Evolutionary conservation across 2,888 invertebrate species (phyloP).

Genomic region (Temnothorax unifasciatus): DNA sequence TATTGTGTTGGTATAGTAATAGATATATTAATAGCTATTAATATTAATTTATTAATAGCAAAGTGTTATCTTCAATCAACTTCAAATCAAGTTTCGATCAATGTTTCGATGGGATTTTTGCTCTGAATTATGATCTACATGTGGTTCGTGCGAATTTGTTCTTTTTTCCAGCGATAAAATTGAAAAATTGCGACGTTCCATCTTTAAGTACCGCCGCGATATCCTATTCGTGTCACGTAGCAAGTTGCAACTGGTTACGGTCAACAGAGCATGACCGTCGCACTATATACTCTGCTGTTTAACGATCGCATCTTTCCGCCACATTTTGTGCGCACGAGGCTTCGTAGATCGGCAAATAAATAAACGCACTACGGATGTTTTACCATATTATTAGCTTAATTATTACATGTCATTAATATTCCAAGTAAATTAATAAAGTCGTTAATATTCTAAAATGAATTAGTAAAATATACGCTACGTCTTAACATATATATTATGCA

Average conservation of each 20-base stretch:
- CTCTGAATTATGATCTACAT: not conserved
- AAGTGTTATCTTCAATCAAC: not conserved
- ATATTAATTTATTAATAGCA: not conserved
- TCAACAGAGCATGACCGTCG: constrained; percentile 45
- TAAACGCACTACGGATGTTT: not conserved
- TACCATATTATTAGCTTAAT: constrained; percentile 2
- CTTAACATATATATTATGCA: not conserved
- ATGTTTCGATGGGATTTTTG: not conserved
- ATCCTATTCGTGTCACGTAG: constrained; percentile 35
- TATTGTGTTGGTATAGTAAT: not conserved
- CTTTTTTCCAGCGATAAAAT: constrained; percentile 13
- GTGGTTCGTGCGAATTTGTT: not conserved
- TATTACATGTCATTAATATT: not conserved
- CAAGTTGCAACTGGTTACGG: constrained; percentile 36
- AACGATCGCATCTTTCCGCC: constrained; percentile 40
- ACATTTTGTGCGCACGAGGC: constrained; percentile 1
- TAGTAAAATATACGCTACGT: not conserved
- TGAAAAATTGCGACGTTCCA: constrained; percentile 5
- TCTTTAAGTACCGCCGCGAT: constrained; percentile 5
- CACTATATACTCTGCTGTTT: constrained; percentile 36
- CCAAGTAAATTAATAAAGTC: not conserved
- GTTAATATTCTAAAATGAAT: constrained; percentile 7
- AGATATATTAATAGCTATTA: not conserved
- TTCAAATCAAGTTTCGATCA: not conserved
- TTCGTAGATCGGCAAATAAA: not conserved